Evolutionary conservation across 2,888 invertebrate genomes (phyloP).

Genomic region (Agrypnus murinus): DNA sequence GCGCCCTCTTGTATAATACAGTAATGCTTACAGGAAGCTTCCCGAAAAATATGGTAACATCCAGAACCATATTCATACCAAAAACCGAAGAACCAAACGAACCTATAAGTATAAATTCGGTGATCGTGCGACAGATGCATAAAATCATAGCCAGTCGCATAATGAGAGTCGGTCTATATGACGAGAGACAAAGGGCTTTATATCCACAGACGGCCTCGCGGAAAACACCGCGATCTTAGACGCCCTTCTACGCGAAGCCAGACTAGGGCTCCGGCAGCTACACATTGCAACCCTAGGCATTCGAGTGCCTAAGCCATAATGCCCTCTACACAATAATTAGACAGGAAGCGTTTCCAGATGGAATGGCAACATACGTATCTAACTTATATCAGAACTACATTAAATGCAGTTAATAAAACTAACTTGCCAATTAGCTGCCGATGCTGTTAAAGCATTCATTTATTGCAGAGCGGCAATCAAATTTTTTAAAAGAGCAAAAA

Average conservation of each 20-base stretch:
- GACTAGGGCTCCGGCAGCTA: neutral
- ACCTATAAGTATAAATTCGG: constrained; percentile 59
- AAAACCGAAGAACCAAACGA: constrained; percentile 53
- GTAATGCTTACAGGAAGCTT: constrained; percentile 45
- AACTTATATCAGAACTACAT: neutral
- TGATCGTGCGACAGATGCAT: constrained; percentile 60
- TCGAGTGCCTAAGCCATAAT: constrained; percentile 35
- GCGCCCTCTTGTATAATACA: constrained; percentile 35
- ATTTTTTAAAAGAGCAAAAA: no score
- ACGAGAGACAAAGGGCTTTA: constrained; percentile 52
- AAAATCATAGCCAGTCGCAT: constrained; percentile 51
- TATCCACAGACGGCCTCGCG: constrained; percentile 61
- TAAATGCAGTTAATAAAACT: no score
- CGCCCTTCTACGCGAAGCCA: constrained; percentile 53
- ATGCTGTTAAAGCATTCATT: no score
- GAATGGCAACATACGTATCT: neutral
- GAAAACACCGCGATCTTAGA: constrained; percentile 59
- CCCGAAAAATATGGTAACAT: constrained; percentile 34
- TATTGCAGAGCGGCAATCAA: no score
- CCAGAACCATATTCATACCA: constrained; percentile 56
- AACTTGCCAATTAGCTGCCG: no score
- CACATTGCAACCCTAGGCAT: constrained; percentile 51
- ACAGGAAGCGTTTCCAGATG: neutral
- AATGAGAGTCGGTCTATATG: constrained; percentile 3
- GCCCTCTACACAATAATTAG: constrained; percentile 42